Evolutionary conservation across 2,113 vertebrate species (phyloP).

Genomic region (Microtus ochrogaster): DNA sequence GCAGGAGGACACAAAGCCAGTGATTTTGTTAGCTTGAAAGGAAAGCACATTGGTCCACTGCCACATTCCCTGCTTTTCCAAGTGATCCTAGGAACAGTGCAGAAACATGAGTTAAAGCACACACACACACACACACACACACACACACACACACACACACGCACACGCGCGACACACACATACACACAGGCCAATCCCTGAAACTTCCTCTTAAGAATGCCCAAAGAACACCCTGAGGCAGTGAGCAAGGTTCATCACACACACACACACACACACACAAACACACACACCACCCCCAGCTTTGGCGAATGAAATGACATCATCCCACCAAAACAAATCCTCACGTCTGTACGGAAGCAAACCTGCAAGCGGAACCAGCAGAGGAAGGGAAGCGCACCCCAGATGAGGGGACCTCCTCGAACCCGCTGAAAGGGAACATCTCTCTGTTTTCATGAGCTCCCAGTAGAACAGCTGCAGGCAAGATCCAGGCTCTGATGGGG

Average conservation of each 20-base stretch:
- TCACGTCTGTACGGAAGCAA: neutral
- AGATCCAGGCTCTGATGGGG: neutral
- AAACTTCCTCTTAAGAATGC: neutral
- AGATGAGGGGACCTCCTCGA: fast-evolving
- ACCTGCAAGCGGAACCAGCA: neutral
- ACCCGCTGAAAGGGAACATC: neutral
- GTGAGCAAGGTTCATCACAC: neutral
- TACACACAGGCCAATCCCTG: neutral
- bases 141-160: too few species aligned
- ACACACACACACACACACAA: too few species aligned
- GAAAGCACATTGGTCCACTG: neutral
- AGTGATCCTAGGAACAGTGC: neutral
- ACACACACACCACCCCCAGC: neutral
- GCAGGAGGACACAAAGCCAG: neutral
- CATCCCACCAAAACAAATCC: neutral
- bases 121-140: too few species aligned
- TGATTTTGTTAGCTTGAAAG: neutral
- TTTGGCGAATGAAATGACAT: neutral
- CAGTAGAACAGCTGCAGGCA: too few species aligned
- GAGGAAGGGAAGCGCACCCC: neutral
- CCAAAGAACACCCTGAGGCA: neutral
- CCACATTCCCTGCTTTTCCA: neutral
- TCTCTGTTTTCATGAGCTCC: neutral
- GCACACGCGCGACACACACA: too few species aligned
- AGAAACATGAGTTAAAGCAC: neutral